Conservation (phyloP, 2,888 invertebrate genomes). For the Agonopterix heracliana region DNA sequence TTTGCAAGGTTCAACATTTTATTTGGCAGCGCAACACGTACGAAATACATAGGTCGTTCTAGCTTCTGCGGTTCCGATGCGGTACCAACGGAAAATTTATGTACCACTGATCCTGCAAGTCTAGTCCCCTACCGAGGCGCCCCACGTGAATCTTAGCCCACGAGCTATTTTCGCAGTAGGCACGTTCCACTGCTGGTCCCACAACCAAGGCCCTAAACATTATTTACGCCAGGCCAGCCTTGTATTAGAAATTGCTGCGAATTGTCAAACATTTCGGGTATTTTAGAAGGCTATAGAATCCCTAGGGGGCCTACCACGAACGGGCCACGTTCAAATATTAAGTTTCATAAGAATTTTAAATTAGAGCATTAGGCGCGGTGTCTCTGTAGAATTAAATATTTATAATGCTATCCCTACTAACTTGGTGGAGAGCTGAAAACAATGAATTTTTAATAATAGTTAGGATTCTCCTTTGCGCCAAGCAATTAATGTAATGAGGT, state of each 20-base stretch:
- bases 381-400: constrained; percentile 66
- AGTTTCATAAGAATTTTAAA: constrained; percentile 72
- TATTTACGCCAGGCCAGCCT: constrained; percentile 29
- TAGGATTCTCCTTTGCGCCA: constrained; percentile 55
- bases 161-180: constrained; percentile 34
- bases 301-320: constrained; percentile 43
- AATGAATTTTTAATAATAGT: constrained; percentile 71
- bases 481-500: constrained; percentile 64
- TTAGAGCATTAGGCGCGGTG: constrained; percentile 62
- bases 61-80: constrained; percentile 69
- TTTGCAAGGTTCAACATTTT: constrained; percentile 36
- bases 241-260: constrained; percentile 53
- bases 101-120: constrained; percentile 65
- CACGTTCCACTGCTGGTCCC: constrained; percentile 46
- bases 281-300: constrained; percentile 39
- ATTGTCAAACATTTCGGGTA: constrained; percentile 37
- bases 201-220: constrained; percentile 15
- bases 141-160: constrained; percentile 38
- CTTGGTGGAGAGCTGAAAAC: constrained; percentile 48
- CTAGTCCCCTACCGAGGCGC: constrained; percentile 45
- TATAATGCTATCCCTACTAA: constrained; percentile 58
- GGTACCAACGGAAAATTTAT: constrained; percentile 68
- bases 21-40: constrained; percentile 61
- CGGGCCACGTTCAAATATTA: constrained; percentile 62
- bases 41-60: constrained; percentile 47